phyloP scores from a whole-genome alignment of 2,888 invertebrate species.

The Melieria picta region DNA sequence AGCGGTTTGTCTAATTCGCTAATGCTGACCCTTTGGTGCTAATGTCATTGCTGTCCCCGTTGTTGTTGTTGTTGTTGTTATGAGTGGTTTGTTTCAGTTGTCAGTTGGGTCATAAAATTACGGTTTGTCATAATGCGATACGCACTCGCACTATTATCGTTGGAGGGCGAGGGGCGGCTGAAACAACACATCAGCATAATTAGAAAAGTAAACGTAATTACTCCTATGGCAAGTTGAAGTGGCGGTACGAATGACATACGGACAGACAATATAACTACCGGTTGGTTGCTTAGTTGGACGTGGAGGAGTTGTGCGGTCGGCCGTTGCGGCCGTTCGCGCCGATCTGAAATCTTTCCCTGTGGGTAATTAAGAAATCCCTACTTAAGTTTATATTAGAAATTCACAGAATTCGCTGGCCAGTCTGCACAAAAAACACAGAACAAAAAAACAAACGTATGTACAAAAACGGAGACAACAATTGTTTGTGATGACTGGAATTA shows the following conservation, averaged over 20 bases:
- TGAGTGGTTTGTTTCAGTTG: slow-evolving; percentile 7
- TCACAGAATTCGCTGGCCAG: neutral
- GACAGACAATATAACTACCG: neutral
- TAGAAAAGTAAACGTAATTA: slow-evolving; percentile 21
- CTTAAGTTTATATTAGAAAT: slow-evolving; percentile 11
- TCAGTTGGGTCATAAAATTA: slow-evolving; percentile 34
- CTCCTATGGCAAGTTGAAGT: slow-evolving; percentile 6
- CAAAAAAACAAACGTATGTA: neutral
- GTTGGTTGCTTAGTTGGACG: neutral
- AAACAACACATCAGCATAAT: slow-evolving; percentile 27
- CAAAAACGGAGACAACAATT: neutral
- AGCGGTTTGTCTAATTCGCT: slow-evolving; percentile 9
- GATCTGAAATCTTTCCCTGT: neutral
- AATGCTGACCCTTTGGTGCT: slow-evolving; percentile 13
- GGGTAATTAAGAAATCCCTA: slow-evolving; percentile 27
- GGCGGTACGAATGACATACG: slow-evolving; percentile 10
- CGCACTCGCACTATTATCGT: slow-evolving; percentile 29
- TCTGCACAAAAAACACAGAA: neutral
- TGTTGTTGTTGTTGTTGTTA: slow-evolving; percentile 2
- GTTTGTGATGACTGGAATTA: neutral
- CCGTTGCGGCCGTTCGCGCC: neutral
- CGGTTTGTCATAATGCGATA: slow-evolving; percentile 25
- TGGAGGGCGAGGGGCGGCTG: neutral
- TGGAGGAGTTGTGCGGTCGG: neutral
- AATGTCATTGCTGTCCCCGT: neutral